phyloP scores from a whole-genome alignment of 2,797 vertebrate species.

The Chelonia mydas region DNA sequence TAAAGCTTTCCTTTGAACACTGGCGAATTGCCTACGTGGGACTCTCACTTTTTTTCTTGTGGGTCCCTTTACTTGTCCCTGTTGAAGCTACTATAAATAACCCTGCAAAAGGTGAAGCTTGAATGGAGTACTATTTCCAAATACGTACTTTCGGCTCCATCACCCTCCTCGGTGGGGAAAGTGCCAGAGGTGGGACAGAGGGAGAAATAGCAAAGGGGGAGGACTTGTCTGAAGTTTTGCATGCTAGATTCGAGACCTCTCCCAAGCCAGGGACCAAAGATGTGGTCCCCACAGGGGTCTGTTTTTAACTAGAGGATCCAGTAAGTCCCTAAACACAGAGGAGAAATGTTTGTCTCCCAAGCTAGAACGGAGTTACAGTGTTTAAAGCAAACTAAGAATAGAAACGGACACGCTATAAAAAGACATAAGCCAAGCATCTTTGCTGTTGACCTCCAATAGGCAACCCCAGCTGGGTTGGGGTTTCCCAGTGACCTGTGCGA shows the following conservation, averaged over 20 bases:
- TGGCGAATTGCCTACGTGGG: background rate
- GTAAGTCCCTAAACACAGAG: background rate
- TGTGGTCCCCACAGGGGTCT: background rate
- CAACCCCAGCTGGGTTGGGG: accelerated
- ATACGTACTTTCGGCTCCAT: background rate
- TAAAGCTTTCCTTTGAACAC: slow-evolving; percentile 52
- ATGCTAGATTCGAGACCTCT: background rate
- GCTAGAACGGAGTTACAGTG: background rate
- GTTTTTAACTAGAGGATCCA: slow-evolving; percentile 22
- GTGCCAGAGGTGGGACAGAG: background rate
- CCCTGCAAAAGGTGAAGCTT: background rate
- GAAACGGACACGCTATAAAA: background rate
- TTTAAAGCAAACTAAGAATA: slow-evolving; percentile 16
- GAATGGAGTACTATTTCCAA: background rate
- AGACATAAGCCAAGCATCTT: background rate
- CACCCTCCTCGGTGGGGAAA: background rate
- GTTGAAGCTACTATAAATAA: slow-evolving; percentile 29
- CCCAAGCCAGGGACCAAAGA: slow-evolving; percentile 27
- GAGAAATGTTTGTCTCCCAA: background rate
- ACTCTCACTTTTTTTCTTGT: background rate
- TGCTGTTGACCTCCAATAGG: background rate
- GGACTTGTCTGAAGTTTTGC: background rate
- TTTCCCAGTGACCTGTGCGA: background rate
- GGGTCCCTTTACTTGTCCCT: background rate
- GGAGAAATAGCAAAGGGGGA: too few relatives aligned